Evolutionary conservation across 1,140 invertebrate species (phyloP), one percentile per base, ranked within the genome.

Genomic region (Lasioglossum albipes): DNA sequence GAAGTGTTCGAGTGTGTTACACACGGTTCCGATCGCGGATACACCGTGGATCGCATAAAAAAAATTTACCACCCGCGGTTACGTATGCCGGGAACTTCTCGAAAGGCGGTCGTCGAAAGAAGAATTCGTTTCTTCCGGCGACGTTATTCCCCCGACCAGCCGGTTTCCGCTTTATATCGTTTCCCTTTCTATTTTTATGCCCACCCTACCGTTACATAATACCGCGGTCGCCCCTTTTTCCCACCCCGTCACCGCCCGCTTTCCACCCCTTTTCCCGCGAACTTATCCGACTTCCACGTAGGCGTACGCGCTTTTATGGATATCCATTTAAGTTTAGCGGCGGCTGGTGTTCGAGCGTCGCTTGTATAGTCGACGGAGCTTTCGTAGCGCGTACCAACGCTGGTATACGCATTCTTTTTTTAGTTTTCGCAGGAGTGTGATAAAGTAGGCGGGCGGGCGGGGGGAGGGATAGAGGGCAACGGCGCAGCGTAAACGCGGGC

Each of bases 241-340:
- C 45, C 41, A 54, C 49, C 62, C 71, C 49, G 52, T 82, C 84
- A 10, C 45, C 45, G 13, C 45, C 45, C 45, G 9, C 10, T 49
- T 78, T 61, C 74, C 70, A 66, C 74, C 67, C 75, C 31, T 36
- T 41, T n/a, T 10, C 74, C 74, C 45, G 27, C 61, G 59, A 84
- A 85, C 84, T 85, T 84, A 82, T 67, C 61, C 79, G 69, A 81
- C 78, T 81, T 82, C 74, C 83, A 84, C 71, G 61, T 85, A 85
- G 64, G 62, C 70, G 70, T 85, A 78, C 66, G 71, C 79, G 79
- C 75, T 82, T 85, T 85, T 85, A 85, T 79, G 75, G 79, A 75
- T 72, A 77, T 78, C 62, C 83, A 82, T 85, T 85, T 76, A 82
- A 85, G 84, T 85, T 85, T 85, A 49, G 45, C 65, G 64, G 62